Conservation (phyloP, 2,797 vertebrate species). For the Paramormyrops hopkinsi region DNA sequence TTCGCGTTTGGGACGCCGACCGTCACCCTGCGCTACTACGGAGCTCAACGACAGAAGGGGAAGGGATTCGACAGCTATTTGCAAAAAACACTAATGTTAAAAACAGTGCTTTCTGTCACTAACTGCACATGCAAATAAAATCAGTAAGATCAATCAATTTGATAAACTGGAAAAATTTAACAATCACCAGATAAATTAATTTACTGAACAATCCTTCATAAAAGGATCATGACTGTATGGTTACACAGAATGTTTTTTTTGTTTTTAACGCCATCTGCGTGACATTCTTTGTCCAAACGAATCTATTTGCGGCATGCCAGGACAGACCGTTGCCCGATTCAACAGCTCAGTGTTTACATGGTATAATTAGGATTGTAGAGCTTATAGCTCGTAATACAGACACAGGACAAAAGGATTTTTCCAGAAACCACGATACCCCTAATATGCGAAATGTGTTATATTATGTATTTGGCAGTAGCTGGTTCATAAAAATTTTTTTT, state of each 20-base stretch:
- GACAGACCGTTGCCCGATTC: slow-evolving; percentile 37
- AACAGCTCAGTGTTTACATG: slow-evolving; percentile 59
- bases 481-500: not conserved
- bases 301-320: slow-evolving; percentile 24
- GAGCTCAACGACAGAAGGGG: not conserved
- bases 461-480: not conserved
- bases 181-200: not conserved
- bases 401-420: not conserved
- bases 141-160: slow-evolving; percentile 36
- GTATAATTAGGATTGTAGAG: slow-evolving; percentile 58
- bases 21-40: not conserved
- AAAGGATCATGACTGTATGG: not conserved
- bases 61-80: not conserved
- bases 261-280: slow-evolving; percentile 19
- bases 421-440: not conserved
- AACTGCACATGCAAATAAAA: not conserved
- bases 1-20: not conserved
- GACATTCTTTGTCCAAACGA: slow-evolving; percentile 21
- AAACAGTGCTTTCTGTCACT: not conserved
- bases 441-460: slow-evolving; percentile 1
- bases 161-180: not conserved
- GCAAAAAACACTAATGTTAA: not conserved
- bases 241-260: slow-evolving; percentile 6
- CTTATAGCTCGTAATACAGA: slow-evolving; percentile 52
- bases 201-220: slow-evolving; percentile 3